These are phyloP conservation scores for Sparus aurata DNA, from an alignment of 2,797 vertebrate genomes.

Conservation along the genomic window DNA sequence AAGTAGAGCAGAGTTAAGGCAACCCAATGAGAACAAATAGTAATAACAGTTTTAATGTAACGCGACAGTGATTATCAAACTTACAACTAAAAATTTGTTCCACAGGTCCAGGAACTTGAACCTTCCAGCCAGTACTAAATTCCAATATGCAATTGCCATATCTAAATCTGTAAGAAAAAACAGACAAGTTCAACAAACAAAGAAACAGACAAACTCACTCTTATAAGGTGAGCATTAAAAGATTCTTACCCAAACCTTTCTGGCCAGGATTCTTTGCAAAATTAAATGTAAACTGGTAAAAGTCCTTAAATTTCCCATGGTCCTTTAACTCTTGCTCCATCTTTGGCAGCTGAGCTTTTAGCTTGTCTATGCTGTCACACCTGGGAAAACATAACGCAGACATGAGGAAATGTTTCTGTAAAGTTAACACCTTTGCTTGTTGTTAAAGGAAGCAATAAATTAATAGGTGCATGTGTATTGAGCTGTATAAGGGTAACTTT, in stretches of 20 bases:
- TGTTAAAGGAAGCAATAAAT: not conserved
- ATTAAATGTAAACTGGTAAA: slow-evolving; percentile 99
- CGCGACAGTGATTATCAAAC: slow-evolving; percentile 71
- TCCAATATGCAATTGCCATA: slow-evolving; percentile 99
- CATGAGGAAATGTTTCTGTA: not conserved
- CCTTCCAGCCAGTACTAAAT: slow-evolving; percentile 99
- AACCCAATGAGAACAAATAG: not conserved
- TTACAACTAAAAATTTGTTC: slow-evolving; percentile 99
- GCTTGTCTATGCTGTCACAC: slow-evolving; percentile 98
- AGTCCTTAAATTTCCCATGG: slow-evolving; percentile 97
- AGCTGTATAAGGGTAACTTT: not conserved
- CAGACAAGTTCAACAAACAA: slow-evolving; percentile 4
- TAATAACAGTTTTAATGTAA: not conserved
- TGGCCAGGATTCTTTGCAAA: slow-evolving; percentile 99
- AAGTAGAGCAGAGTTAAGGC: slow-evolving; percentile 4
- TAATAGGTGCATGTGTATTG: not conserved
- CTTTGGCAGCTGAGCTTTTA: slow-evolving; percentile 98
- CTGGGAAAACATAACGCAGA: slow-evolving; percentile 79
- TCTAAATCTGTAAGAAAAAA: slow-evolving; percentile 92
- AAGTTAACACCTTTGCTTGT: not conserved
- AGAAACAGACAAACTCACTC: slow-evolving; percentile 5
- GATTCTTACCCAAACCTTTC: slow-evolving; percentile 95
- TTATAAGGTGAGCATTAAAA: not conserved
- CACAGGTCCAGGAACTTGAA: slow-evolving; percentile 99
- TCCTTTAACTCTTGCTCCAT: slow-evolving; percentile 99